Base-by-base conservation (phyloP, 2,113 vertebrate genomes). In the Gymnarchus niloticus region DNA sequence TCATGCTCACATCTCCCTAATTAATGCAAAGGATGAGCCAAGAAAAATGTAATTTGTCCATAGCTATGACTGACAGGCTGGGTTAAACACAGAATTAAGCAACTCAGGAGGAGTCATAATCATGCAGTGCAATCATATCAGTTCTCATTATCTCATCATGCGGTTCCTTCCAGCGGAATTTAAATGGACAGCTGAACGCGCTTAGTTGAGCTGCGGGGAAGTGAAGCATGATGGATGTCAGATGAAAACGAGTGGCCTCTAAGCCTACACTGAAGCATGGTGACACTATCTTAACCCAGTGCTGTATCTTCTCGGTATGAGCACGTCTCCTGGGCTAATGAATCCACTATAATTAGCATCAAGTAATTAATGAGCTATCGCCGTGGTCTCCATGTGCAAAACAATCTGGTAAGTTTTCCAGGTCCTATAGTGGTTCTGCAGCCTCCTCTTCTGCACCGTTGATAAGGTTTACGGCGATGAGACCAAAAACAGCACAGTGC, bases 1-100 rank as follows among this genome's bases (percentile, higher is more conserved):
- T 88, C 76, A 33, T 81, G 77, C 83, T 10, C 61, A 84, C 2
- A 10, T 86, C 86, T 83, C 82, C 82, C 19, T 23, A 77, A 88
- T 90, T 87, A 88, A 88, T 23, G 0, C 41, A 83, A 46, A 37
- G 46, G 51, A 87, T 90, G 78, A 85, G 73, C 65, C 17, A 23
- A 37, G 28, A 73, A 78, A 59, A 81, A 89, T 85, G 44, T 48
- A 69, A 85, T 88, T 49, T 83, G 78, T 88, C 56, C 49, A 51
- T 54, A 21, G 19, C 33, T 44, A n/a, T 82, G 89, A 88, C 87
- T 78, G 84, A 88, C 88, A 89, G 85, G 52, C 8, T 21, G 9
- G 81, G 52, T 84, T 65, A n/a, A 12, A 1, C 37, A 69, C 78
- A 84, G 84, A 88, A 87, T 88, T 57, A 73, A 56, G 44, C 41